These are phyloP conservation scores for Otocyon megalotis DNA, from an alignment of 2,113 vertebrate species.

Conservation along the genomic window DNA sequence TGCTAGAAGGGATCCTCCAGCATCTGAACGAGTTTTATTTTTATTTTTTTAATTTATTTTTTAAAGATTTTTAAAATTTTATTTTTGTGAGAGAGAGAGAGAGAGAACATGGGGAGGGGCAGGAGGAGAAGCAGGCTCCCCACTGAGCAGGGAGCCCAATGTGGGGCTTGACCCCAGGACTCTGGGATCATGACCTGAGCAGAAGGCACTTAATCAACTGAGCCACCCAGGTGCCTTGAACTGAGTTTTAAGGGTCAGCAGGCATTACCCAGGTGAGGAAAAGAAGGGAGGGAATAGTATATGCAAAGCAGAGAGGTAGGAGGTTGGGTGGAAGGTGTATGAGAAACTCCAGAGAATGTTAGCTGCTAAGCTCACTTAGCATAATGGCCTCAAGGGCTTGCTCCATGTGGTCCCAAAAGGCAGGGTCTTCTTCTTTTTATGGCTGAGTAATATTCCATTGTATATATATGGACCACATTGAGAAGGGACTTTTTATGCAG, in stretches of 20 bases:
- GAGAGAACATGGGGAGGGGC: too few species aligned
- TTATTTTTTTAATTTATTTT: too few species aligned
- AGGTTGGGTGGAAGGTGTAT: not conserved
- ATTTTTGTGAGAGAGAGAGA: too few species aligned
- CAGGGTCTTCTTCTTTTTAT: not conserved
- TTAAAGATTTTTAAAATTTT: too few species aligned
- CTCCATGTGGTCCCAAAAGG: fast-evolving
- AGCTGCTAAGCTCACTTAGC: not conserved
- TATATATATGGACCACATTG: not conserved
- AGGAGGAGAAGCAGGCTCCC: too few species aligned
- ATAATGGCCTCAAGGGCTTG: too few species aligned
- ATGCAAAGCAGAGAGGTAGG: not conserved
- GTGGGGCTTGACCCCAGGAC: too few species aligned
- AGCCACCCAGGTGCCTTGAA: too few species aligned
- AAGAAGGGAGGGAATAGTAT: not conserved
- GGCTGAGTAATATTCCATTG: not conserved
- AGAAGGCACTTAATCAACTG: too few species aligned
- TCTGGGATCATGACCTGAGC: too few species aligned
- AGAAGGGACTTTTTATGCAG: not conserved
- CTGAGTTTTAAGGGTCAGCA: not conserved
- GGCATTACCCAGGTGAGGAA: not conserved
- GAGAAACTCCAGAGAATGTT: not conserved
- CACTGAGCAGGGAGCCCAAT: too few species aligned
- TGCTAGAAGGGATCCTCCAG: not conserved
- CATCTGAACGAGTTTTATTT: too few species aligned